phyloP scores from a whole-genome alignment of 2,113 vertebrate species.

The Crotalus tigris region DNA sequence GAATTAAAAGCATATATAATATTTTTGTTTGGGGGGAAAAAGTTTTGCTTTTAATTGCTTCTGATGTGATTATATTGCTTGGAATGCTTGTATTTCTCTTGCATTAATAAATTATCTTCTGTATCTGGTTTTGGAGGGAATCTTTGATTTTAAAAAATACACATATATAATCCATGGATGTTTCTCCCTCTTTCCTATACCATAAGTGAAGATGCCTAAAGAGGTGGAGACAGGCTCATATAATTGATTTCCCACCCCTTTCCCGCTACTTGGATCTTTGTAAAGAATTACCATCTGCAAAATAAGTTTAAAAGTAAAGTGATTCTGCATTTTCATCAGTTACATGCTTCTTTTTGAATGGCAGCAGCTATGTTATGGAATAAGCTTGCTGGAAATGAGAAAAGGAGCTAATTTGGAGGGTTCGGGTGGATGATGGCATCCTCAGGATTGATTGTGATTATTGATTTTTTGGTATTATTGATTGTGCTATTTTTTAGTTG shows the following conservation, averaged over 20 bases:
- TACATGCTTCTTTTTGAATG: neutral
- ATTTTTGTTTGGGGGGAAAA: neutral
- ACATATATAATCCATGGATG: neutral
- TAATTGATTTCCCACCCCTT: neutral
- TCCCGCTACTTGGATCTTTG: neutral
- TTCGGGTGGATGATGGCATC: neutral
- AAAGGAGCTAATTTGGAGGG: neutral
- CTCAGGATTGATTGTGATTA: neutral
- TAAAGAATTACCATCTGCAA: neutral
- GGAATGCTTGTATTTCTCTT: neutral
- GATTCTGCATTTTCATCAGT: neutral
- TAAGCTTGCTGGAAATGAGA: neutral
- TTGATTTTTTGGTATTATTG: neutral
- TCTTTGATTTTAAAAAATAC: neutral
- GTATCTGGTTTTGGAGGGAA: neutral
- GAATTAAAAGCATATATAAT: neutral
- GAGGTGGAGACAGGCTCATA: neutral
- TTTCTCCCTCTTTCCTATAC: neutral
- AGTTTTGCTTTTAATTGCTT: neutral
- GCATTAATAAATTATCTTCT: neutral
- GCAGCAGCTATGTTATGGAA: neutral
- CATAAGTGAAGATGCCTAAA: neutral
- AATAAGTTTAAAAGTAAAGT: neutral
- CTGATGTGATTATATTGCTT: neutral
- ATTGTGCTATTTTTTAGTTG: neutral